Evolutionary conservation across 2,888 invertebrate genomes (phyloP), one percentile per base, ranked within the genome.

Genomic region (Orgyia antiqua): DNA sequence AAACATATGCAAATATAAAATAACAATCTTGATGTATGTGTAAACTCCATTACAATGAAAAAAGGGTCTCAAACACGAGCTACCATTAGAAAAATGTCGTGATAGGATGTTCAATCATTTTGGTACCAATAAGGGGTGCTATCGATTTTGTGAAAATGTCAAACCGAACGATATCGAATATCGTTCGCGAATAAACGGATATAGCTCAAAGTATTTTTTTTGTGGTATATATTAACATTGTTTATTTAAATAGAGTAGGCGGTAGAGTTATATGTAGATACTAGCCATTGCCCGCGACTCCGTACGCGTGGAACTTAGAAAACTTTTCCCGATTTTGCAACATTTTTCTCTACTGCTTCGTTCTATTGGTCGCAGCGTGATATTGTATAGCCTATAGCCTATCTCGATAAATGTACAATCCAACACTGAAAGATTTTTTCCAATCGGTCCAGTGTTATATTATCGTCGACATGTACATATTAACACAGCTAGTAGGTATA

Each of bases 71-170:
- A 73, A 78, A 78, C 82, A 73, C 69, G 74, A 68, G 69, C 70
- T 60, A 68, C 84, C 86, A 84, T 86, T 86, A 84, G 82, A 84
- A 84, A 83, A 86, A 84, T 79, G 80, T 84, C 15, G 15, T 6
- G 83, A 83, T 86, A 83, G 82, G 80, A 84, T 83, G 83, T 84
- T 86, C 84, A 84, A 86, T 84, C 86, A 86, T 86, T 84, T 84
- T 68, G 80, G 57, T 79, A 78, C 84, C 86, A 83, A 86, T 86
- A 83, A 82, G 84, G 84, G 86, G 75, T 49, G 80, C 42, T 75
- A 86, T 86, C 86, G 84, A 84, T 86, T 86, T 80, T 75, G 73
- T 70, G 65, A 76, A 79, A 83, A 83, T 82, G 80, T 76, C 82
- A 78, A 68, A 36, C 61, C 68, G 54, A 59, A 58, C 57, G 68